Conservation (phyloP, 2,797 vertebrate genomes). For the Takifugu ocellatus region DNA sequence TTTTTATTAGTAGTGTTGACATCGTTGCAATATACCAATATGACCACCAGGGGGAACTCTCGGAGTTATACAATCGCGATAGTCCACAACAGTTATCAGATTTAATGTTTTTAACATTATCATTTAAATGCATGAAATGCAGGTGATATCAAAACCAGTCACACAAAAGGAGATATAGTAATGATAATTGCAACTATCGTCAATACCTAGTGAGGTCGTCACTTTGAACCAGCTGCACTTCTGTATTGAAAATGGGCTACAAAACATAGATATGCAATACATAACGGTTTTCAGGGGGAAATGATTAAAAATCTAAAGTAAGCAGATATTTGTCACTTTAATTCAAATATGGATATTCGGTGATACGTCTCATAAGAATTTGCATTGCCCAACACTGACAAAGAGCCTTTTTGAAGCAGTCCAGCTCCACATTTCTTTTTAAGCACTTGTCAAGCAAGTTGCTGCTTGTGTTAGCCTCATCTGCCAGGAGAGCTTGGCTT, state of each 20-base stretch:
- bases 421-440: conserved; percentile 23
- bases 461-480: conserved; percentile 48
- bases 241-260: no score
- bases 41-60: conserved; percentile 44
- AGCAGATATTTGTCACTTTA: neutral
- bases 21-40: neutral
- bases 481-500: conserved; percentile 47
- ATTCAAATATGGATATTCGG: conserved; percentile 14
- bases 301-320: neutral
- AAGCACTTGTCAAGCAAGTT: conserved; percentile 53
- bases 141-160: no score
- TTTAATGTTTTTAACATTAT: no score
- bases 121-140: no score
- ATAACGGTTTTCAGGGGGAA: no score
- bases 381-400: conserved; percentile 36
- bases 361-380: conserved; percentile 27
- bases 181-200: no score
- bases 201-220: no score
- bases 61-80: neutral
- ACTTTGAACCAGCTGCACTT: no score
- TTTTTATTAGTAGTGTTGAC: no score
- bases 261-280: no score
- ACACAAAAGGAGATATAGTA: no score
- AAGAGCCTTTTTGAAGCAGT: conserved; percentile 21
- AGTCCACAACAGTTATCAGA: no score